Evolutionary conservation across 1,140 invertebrate species (phyloP).

Genomic region (Bombus balteatus): DNA sequence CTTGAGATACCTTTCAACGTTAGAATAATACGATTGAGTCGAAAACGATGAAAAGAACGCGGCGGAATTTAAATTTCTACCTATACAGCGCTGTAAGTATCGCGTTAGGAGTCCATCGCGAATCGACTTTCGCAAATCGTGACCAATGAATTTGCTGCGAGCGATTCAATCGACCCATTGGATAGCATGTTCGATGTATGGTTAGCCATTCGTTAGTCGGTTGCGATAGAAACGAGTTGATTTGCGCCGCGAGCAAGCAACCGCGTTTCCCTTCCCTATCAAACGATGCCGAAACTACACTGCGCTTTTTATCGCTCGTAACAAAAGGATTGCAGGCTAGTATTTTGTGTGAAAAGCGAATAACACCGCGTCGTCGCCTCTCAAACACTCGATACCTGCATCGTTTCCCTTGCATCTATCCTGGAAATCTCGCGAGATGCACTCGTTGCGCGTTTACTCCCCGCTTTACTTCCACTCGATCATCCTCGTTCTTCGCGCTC

Average conservation of each 20-base stretch:
- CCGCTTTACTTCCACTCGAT: neutral
- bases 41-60: too few relatives aligned
- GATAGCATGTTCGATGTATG: neutral
- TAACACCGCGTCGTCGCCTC: neutral
- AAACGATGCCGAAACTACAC: neutral
- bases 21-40: neutral
- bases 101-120: neutral
- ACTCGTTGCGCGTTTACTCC: neutral
- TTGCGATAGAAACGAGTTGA: neutral
- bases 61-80: neutral
- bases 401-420: neutral
- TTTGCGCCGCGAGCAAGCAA: neutral
- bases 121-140: neutral
- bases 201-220: neutral
- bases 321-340: conserved; percentile 1
- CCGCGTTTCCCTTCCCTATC: neutral
- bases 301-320: neutral
- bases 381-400: neutral
- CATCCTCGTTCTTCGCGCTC: neutral
- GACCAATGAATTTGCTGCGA: neutral
- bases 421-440: neutral
- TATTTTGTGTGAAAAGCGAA: conserved; percentile 7
- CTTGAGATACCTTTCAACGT: too few relatives aligned
- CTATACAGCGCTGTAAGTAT: neutral
- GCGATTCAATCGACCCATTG: neutral